phyloP scores from a whole-genome alignment of 1,140 invertebrate genomes.

The Protaetia brevitarsis region DNA sequence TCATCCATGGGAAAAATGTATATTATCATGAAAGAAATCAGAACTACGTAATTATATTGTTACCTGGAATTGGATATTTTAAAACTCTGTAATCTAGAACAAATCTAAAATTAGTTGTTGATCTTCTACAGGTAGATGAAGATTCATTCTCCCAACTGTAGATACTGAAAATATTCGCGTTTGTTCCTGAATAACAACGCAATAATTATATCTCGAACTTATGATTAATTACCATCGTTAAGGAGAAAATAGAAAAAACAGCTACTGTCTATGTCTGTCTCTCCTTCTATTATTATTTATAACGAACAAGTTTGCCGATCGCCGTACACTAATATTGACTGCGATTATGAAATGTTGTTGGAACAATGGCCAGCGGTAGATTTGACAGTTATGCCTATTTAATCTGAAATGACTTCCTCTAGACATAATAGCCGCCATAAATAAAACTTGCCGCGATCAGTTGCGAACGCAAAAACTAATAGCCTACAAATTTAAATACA shows the following conservation, averaged over 20 bases:
- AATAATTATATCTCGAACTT: not conserved
- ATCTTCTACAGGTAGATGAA: no score
- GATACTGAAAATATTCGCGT: not conserved
- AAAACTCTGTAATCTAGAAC: no score
- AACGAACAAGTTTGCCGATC: not conserved
- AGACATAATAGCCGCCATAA: constrained; percentile 9
- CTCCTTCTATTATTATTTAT: no score
- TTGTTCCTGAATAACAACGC: not conserved
- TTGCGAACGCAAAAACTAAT: constrained; percentile 1
- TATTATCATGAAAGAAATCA: no score
- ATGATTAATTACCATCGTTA: not conserved
- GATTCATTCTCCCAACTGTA: no score
- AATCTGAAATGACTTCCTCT: constrained; percentile 10
- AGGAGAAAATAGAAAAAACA: constrained; percentile 1
- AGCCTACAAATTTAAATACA: constrained; percentile 12
- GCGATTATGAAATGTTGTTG: not conserved
- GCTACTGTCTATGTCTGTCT: not conserved
- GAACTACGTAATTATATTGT: no score
- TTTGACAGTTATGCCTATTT: constrained; percentile 1
- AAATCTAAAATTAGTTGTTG: no score
- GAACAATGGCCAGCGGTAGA: not conserved
- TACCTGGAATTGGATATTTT: no score
- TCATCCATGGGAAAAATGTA: no score
- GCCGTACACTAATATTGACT: not conserved
- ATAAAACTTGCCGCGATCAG: not conserved